These are phyloP conservation scores for Hippasteria phrygiana DNA, from an alignment of 53 echinoderm and acorn worm species.

Conservation along the genomic window DNA sequence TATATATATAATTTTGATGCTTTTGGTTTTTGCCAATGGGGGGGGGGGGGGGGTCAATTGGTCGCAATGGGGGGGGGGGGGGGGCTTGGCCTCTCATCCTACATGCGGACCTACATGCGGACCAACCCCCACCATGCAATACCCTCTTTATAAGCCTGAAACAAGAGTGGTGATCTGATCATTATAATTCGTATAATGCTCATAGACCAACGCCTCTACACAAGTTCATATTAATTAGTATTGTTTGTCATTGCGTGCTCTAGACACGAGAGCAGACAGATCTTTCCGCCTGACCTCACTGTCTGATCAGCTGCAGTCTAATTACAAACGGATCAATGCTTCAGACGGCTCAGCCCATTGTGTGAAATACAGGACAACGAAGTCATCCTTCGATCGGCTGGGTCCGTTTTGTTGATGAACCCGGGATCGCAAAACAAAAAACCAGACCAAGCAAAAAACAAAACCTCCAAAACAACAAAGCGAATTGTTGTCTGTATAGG, in stretches of 20 bases:
- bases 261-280: neutral
- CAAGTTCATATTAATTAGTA: neutral
- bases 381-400: slow-evolving; percentile 44
- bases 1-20: no score
- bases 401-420: slow-evolving; percentile 19
- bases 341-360: neutral
- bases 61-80: no score
- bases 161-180: no score
- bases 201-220: neutral
- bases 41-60: no score
- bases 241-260: neutral
- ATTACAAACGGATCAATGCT: neutral
- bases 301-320: slow-evolving; percentile 23
- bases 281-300: neutral
- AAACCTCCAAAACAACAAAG: no score
- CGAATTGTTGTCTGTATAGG: neutral
- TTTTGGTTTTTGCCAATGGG: no score
- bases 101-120: no score
- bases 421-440: neutral
- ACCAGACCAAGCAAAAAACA: neutral
- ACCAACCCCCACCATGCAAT: no score
- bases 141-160: no score
- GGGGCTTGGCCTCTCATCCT: no score
- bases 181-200: neutral
- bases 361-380: neutral